phyloP scores from a whole-genome alignment of 2,888 invertebrate genomes.

The Elgonia sp. region DNA sequence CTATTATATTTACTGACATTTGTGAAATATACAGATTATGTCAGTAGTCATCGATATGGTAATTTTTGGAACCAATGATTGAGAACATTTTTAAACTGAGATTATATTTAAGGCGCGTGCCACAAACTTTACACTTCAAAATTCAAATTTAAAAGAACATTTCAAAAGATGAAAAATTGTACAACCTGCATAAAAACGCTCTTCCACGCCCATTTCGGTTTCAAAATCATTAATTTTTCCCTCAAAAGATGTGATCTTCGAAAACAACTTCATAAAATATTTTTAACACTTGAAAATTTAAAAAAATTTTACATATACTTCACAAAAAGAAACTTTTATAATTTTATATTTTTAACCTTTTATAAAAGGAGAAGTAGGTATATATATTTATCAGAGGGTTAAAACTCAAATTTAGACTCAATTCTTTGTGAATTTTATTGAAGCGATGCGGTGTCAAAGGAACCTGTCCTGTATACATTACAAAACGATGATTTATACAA shows the following conservation, averaged over 20 bases:
- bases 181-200: background rate
- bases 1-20: constrained; percentile 33
- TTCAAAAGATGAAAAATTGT: constrained; percentile 33
- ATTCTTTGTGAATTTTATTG: constrained; percentile 21
- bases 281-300: too few species aligned
- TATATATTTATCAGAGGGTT: too few species aligned
- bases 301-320: too few species aligned
- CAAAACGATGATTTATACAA: constrained; percentile 54
- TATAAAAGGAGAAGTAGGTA: too few species aligned
- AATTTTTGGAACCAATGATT: constrained; percentile 40
- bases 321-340: too few species aligned
- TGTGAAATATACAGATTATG: constrained; percentile 37
- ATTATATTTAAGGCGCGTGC: too few species aligned
- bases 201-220: too few species aligned
- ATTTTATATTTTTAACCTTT: too few species aligned
- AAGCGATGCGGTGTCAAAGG: constrained; percentile 16
- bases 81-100: constrained; percentile 9
- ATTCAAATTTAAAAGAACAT: constrained; percentile 3
- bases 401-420: background rate
- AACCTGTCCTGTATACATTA: constrained; percentile 47
- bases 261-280: too few species aligned
- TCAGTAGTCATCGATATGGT: constrained; percentile 52
- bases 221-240: too few species aligned
- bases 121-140: background rate
- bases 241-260: too few species aligned